Base-by-base conservation (phyloP, 2,888 invertebrate genomes). In the Pegoplata infirma region DNA sequence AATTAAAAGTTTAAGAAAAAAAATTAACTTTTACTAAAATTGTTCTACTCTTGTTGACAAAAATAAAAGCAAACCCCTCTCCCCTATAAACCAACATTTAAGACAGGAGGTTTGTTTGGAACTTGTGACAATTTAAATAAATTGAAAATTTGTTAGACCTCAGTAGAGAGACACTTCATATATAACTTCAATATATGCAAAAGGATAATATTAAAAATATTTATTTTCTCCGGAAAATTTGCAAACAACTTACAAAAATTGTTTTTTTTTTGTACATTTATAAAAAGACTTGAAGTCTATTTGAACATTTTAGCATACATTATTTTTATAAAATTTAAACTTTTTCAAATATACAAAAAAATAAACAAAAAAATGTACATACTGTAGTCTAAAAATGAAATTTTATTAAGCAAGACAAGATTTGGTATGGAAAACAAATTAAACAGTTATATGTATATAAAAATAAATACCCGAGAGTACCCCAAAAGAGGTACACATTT, bases 351-450 rank as follows among this genome's bases (percentile, higher is more conserved):
- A 19, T 19, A n/a, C 0, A 51, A 23, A 23, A 44, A 44, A 53
- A 66, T 25, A 23, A n/a, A 59, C 0, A 49, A 21, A n/a, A 75
- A 56, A 55, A 75, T 63, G 46, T 67, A 53, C 17, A 36, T 46
- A 59, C 55, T 47, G 2, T 0, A 36, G 32, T 59, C 28, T 3
- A 25, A 40, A 58, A 74, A 53, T 67, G 7, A 74, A 67, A 67
- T 67, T 74, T 75, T 56, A 75, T 63, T 67, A 75, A 55, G 17
- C 68, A 68, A 61, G 47, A 47, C 47, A 61, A 40, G 16, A 53
- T 12, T 40, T n/a, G 36, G 17, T 51, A 64, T 77, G 67, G 53
- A 74, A 78, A 74, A 74, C 69, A 74, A 66, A 74, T 78, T 78
- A 66, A 73, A 78, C 59, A 64, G 36, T 64, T 78, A 55, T 53